These are phyloP conservation scores for Sebastolobus altivelis DNA, from an alignment of 2,797 vertebrate genomes.

Conservation along the genomic window DNA sequence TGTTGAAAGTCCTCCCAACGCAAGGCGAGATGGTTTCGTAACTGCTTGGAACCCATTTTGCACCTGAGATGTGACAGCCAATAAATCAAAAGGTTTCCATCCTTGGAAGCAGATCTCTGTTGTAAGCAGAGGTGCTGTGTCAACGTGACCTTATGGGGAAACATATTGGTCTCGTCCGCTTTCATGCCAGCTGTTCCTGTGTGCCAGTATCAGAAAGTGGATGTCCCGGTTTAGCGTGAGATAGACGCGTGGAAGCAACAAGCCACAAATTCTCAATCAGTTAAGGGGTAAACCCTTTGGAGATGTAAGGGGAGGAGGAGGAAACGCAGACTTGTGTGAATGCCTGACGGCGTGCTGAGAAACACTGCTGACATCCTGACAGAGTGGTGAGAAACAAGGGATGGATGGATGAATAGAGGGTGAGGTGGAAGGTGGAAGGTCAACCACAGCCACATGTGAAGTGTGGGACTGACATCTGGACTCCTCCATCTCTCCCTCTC, in stretches of 20 bases:
- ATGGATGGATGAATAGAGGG: conserved; percentile 29
- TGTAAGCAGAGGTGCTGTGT: conserved; percentile 22
- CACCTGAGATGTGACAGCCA: neutral
- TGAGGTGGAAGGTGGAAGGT: conserved; percentile 66
- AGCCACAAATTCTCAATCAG: neutral
- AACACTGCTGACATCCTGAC: conserved; percentile 65
- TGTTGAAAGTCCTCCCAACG: conserved; percentile 7
- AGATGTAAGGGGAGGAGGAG: conserved; percentile 5
- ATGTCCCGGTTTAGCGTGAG: neutral
- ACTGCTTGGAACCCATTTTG: neutral
- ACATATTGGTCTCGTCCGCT: conserved; percentile 4
- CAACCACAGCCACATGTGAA: conserved; percentile 84
- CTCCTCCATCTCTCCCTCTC: conserved; percentile 17
- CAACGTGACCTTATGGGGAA: neutral
- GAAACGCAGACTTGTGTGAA: conserved; percentile 26
- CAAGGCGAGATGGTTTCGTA: neutral
- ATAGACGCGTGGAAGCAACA: neutral
- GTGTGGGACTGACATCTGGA: conserved; percentile 68
- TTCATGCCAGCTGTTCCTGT: neutral
- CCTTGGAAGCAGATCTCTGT: neutral
- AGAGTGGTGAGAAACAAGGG: conserved; percentile 59
- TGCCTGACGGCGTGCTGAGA: conserved; percentile 57
- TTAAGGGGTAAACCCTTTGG: neutral
- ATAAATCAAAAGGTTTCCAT: neutral
- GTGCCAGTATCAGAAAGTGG: neutral